These are phyloP conservation scores for Amphimallon solstitiale DNA, from an alignment of 2,888 invertebrate genomes.

Conservation along the genomic window DNA sequence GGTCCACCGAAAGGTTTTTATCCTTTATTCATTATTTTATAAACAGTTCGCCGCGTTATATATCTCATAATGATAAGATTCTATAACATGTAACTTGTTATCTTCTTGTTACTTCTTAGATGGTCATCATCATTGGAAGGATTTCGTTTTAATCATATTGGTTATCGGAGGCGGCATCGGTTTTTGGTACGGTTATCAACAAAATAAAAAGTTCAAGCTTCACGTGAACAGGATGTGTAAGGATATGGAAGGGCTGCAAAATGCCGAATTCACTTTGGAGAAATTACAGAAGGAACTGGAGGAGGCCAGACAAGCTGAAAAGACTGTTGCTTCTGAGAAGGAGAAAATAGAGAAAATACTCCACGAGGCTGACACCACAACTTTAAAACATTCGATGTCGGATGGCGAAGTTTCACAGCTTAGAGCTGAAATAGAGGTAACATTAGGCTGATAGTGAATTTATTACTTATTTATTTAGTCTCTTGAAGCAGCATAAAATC, in stretches of 20 bases:
- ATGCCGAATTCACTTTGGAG: conserved; percentile 87
- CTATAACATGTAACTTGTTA: too few relatives aligned
- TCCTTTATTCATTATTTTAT: conserved; percentile 5
- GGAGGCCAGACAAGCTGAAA: conserved; percentile 83
- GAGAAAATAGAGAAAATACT: conserved; percentile 83
- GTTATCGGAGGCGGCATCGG: conserved; percentile 87
- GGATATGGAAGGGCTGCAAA: conserved; percentile 91
- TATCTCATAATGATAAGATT: too few relatives aligned
- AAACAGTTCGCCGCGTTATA: neutral
- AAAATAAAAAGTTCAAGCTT: conserved; percentile 86
- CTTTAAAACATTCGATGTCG: conserved; percentile 78
- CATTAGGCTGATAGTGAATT: neutral
- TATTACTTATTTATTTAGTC: too few relatives aligned
- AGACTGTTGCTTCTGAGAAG: conserved; percentile 83
- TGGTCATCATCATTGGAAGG: conserved; percentile 75
- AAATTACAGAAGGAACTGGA: conserved; percentile 88
- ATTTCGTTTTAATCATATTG: conserved; percentile 85
- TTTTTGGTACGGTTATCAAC: conserved; percentile 91
- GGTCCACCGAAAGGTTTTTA: conserved; percentile 93
- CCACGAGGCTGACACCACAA: conserved; percentile 72
- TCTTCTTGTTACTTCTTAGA: too few relatives aligned
- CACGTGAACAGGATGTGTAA: conserved; percentile 92
- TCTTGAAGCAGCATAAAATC: too few relatives aligned
- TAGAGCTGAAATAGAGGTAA: conserved; percentile 85
- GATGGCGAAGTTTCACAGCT: conserved; percentile 84